Evolutionary conservation across 2,113 vertebrate genomes (phyloP), one percentile per base, ranked within the genome.

Genomic region (Pelvicachromis taeniatus): DNA sequence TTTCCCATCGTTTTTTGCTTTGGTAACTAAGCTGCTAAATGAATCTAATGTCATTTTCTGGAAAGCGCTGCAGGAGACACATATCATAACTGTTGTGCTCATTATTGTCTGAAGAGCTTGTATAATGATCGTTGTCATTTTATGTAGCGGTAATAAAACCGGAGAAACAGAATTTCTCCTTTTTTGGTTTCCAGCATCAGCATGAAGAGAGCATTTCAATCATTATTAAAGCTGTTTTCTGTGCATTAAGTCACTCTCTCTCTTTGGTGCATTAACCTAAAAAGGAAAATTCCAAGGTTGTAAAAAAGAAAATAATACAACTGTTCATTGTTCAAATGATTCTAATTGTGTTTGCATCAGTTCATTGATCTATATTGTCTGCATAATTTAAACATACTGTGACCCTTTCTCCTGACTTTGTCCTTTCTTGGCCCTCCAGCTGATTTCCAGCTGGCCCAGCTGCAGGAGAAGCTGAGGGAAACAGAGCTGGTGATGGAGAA

Each of bases 401-500:
- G 19, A 75, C 11, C 2, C 10, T 23, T 68, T 42, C 70, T 11
- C n/a, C n/a, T 40, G 9, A 63, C 9, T 26, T 29, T 31, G 33
- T 79, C 40, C 16, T 38, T 6, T 35, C 59, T 59, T 29, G 12
- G 19, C 4, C 33, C 70, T 40, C 5, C 83, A 99, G 98, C 97
- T 63, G 98, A 99, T 91, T 98, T 97, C 85, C 97, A 99, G 84
- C 95, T 99, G 85, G 88, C 94, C 61, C 98, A 99, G 88, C 97
- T 99, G 56, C 98, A 99, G 94, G 98, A 99, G 92, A 98, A 97
- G 91, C 95, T 99, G 89, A 96, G 95, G 84, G 98, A 98, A 87
- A 99, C 98, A 0, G 98, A 99, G 93, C 93, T 97, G 93, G 97
- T 97, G 82, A 98, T 99, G 97, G 98, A 99, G 96, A 97, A 97